These are phyloP conservation scores for Ciconia boyciana DNA, from an alignment of 2,113 vertebrate species.

Conservation along the genomic window DNA sequence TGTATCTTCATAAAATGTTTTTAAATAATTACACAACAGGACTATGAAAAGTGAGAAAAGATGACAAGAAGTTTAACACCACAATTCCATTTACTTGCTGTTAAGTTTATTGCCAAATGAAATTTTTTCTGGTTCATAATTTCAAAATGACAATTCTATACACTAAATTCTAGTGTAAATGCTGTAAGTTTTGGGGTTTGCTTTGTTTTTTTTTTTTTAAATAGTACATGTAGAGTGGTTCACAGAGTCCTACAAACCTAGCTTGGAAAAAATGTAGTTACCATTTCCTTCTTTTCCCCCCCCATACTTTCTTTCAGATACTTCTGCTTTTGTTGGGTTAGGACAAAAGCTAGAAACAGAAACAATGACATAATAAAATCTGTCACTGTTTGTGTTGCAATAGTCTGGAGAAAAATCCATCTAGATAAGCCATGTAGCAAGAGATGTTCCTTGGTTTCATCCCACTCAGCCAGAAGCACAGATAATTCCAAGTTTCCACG, in stretches of 20 bases:
- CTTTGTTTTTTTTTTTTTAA: background rate
- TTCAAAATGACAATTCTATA: background rate
- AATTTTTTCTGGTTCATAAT: background rate
- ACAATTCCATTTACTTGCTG: background rate
- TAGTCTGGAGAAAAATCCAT: background rate
- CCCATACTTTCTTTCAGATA: background rate
- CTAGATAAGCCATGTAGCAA: background rate
- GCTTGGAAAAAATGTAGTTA: background rate
- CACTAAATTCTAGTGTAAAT: background rate
- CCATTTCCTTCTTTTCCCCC: background rate
- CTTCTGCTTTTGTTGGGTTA: constrained; percentile 33
- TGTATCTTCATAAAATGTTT: background rate
- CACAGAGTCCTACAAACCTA: background rate
- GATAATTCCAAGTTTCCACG: background rate
- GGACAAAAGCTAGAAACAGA: constrained; percentile 1
- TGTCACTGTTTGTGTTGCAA: background rate
- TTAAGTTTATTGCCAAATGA: background rate
- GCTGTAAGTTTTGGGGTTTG: background rate
- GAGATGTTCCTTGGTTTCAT: background rate
- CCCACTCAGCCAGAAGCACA: background rate
- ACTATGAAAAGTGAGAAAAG: background rate
- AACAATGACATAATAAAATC: background rate
- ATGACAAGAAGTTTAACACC: background rate
- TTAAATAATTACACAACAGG: background rate
- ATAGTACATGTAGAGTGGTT: background rate